phyloP scores from a whole-genome alignment of 1,140 invertebrate genomes.

The Anadara kagoshimensis region DNA sequence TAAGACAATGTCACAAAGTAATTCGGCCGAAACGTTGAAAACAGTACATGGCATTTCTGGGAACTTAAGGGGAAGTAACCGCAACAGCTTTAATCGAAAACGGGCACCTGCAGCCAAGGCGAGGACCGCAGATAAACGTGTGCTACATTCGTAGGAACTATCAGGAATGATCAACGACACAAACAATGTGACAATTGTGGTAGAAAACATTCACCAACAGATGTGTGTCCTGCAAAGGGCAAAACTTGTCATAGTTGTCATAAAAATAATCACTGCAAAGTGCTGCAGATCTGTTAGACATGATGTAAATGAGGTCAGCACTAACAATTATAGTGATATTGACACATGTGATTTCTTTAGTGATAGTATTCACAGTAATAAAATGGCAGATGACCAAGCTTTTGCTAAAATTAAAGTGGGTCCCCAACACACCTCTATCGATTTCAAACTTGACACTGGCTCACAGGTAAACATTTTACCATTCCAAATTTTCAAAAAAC shows the following conservation, averaged over 20 bases:
- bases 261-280: slow-evolving; percentile 22
- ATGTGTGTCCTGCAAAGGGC: slow-evolving; percentile 23
- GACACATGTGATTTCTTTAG: slow-evolving; percentile 18
- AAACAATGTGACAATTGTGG: too few species aligned
- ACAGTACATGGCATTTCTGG: too few species aligned
- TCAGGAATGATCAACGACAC: not conserved
- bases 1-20: slow-evolving; percentile 27
- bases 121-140: not conserved
- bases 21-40: too few species aligned
- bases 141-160: too few species aligned
- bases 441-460: slow-evolving; percentile 30
- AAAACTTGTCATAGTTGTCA: slow-evolving; percentile 25
- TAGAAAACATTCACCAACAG: not conserved
- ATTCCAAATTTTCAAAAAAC: not conserved
- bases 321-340: not conserved
- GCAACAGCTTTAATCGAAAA: not conserved
- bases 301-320: not conserved
- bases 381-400: slow-evolving; percentile 12
- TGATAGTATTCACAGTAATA: slow-evolving; percentile 10
- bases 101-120: not conserved
- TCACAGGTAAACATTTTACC: slow-evolving; percentile 33
- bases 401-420: slow-evolving; percentile 4
- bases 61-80: not conserved
- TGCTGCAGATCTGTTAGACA: not conserved
- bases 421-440: not conserved